Percentiles rank a stretch among this genome's conserved stretches.
Evolutionary conservation across 2,797 vertebrate genomes (phyloP).

Genomic region (Cephalopachus bancanus): DNA sequence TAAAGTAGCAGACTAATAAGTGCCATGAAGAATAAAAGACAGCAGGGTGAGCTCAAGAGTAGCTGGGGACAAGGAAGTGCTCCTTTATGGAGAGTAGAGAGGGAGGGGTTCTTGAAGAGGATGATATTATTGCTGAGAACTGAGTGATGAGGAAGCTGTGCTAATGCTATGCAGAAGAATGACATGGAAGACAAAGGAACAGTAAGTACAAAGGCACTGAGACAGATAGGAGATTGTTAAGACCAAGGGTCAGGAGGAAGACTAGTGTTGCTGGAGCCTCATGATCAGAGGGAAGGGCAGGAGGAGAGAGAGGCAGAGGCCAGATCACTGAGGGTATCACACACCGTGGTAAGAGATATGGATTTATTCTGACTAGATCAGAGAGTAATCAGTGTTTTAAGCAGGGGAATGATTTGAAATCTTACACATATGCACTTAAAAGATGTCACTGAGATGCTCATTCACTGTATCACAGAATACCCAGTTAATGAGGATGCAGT

Average conservation of each 20-base stretch:
- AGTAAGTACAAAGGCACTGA: neutral
- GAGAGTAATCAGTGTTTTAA: neutral
- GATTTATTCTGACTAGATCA: neutral
- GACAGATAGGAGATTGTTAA: neutral
- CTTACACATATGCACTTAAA: neutral
- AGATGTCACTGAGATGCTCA: neutral
- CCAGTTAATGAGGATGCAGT: neutral
- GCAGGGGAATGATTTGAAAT: neutral
- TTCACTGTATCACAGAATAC: neutral
- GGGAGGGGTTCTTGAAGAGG: neutral
- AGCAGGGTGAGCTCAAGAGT: neutral
- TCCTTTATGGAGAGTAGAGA: neutral
- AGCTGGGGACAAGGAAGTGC: neutral
- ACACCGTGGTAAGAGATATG: neutral
- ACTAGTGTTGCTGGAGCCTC: neutral
- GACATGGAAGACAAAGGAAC: neutral
- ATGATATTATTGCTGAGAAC: neutral
- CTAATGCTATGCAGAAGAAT: accelerated
- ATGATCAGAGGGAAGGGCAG: neutral
- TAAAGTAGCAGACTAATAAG: neutral
- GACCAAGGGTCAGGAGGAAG: neutral
- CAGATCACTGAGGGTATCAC: accelerated
- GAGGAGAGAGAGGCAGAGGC: too few species aligned
- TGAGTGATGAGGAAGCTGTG: neutral
- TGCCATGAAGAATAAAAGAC: neutral